Evolutionary conservation across 1,140 invertebrate genomes (phyloP), one percentile per base, ranked within the genome.

Genomic region (Arctopsyche grandis): DNA sequence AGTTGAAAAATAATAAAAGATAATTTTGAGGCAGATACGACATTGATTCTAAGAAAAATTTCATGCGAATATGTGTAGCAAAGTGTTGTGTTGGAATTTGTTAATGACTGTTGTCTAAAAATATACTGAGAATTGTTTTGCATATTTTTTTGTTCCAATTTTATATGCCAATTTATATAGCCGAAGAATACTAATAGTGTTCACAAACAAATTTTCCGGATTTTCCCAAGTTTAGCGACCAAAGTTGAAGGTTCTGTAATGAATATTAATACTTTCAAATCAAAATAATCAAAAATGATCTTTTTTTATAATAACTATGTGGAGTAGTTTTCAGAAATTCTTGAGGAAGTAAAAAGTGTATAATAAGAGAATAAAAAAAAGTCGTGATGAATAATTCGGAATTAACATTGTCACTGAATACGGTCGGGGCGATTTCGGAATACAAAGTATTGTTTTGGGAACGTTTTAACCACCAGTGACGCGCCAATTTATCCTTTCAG

Each of bases 371-470:
- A 70, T 70, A 26, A 70, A 38, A 70, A 70, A 29, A 38, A 70
- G 69, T 22, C 69, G 69, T 70, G 26, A 70, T 70, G 69, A 70
- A 70, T 43, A 70, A 70, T 70, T 26, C 29, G 26, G 29, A 5
- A 19, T 5, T 14, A 24, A 66, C 63, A 21, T 26, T 14, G 63
- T 66, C 63, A 66, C 63, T 66, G 63, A 38, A 71, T 71, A 38
- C 46, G 44, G 9, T 52, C 14, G 16, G 0, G 9, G 19, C 69
- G 29, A 52, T 38, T 21, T 1, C 19, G 21, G 71, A 46, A 74
- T 74, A 74, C 71, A 74, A 74, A 74, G 56, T 22, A 46, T 56
- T 74, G 16, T 74, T 74, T 74, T 74, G 4, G 71, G 71, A 56
- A 26, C 14, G 56, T 26, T 7, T 74, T 12, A 74, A 56, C 19